These are phyloP conservation scores for Ondatra zibethicus DNA, from an alignment of 2,113 vertebrate species.

Conservation along the genomic window DNA sequence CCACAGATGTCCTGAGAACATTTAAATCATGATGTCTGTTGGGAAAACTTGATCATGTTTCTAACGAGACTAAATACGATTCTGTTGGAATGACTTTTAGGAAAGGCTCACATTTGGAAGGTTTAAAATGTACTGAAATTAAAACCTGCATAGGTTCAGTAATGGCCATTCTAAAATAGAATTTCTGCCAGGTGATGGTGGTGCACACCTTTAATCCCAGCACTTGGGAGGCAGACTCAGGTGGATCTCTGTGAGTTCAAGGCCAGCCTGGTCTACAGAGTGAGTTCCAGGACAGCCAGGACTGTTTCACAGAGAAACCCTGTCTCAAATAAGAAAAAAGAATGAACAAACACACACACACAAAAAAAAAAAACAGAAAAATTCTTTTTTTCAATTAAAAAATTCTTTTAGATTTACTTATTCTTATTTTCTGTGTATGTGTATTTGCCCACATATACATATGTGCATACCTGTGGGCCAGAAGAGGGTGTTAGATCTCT, in stretches of 20 bases:
- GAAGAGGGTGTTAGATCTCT: not conserved
- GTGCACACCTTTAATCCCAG: too few species aligned
- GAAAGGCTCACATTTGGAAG: not conserved
- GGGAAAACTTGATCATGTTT: not conserved
- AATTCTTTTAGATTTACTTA: not conserved
- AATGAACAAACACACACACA: too few species aligned
- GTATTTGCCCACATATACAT: not conserved
- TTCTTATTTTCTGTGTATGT: not conserved
- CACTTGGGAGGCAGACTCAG: too few species aligned
- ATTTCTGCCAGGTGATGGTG: too few species aligned
- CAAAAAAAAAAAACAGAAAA: not conserved
- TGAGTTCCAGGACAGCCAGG: too few species aligned
- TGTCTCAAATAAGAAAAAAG: too few species aligned
- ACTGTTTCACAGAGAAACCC: too few species aligned
- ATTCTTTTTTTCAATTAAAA: not conserved
- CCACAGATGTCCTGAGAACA: not conserved
- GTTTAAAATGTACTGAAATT: constrained; percentile 43
- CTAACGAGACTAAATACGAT: constrained; percentile 8
- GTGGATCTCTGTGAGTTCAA: too few species aligned
- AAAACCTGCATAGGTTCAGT: not conserved
- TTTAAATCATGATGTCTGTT: not conserved
- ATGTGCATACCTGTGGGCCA: not conserved
- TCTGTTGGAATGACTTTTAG: constrained; percentile 28
- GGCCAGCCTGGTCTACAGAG: too few species aligned
- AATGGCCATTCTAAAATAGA: not conserved